Base-by-base conservation (phyloP, 2,888 invertebrate species). In the Anthophora plumipes region DNA sequence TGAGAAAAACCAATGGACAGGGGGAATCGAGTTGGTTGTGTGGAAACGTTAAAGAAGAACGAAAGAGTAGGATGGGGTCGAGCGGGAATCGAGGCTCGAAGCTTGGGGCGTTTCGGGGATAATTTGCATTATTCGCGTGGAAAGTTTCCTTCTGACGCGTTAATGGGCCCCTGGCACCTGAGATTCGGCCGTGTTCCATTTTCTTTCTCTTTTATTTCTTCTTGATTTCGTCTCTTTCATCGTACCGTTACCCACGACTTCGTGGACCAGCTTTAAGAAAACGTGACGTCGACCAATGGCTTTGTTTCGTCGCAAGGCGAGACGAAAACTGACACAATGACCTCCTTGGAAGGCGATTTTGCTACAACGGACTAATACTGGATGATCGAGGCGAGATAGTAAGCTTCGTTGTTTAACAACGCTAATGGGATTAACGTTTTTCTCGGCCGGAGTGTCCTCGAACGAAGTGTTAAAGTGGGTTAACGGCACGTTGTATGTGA, bases 41-140 rank as follows among this genome's bases (percentile, higher is more conserved):
- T 39, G n/a, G 14, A 39, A 20, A 41, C 48, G 48, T 22, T 37
- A 59, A 54, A 75, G 63, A 55, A 57, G 52, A 73, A 55, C 66
- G 59, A 66, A 41, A 59, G 52, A 63, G n/a, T 52, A 55, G 1
- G 69, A 5, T 11, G 61, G 66, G 48, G 25, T 43, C 41, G 46
- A n/a, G 77, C 70, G 78, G 85, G 54, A 76, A 66, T 61, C 80
- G 68, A 70, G n/a, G 83, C 82, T 73, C 83, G 69, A 60, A 72
- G 75, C 84, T 87, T 64, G 61, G 66, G 80, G 83, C 85, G 80
- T 79, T 85, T 80, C 74, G 57, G 70, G 76, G 78, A 85, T 87
- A 87, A 87, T 87, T 87, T 88, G 85, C 86, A 87, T 86, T 88
- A 88, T 86, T 85, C 85, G 83, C 68, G 82, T 57, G 76, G 78